Percentiles rank a stretch among this genome's conserved stretches.
Evolutionary conservation across 2,113 vertebrate genomes (phyloP).

Genomic region (Semnornis frantzii): DNA sequence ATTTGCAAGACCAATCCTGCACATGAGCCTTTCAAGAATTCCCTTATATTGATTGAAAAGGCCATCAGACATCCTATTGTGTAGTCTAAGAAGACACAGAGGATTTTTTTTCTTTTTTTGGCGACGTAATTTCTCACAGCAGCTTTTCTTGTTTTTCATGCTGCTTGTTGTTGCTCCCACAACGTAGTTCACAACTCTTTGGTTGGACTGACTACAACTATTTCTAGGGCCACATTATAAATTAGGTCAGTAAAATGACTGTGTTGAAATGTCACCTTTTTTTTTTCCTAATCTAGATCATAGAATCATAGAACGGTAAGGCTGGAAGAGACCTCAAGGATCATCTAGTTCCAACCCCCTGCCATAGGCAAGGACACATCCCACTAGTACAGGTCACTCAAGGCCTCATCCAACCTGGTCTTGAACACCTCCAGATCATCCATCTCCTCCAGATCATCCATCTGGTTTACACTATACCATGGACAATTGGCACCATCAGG

Average conservation of each 20-base stretch:
- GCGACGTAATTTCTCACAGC: background rate
- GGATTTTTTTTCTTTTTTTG: background rate
- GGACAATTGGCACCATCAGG: background rate
- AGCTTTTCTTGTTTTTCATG: background rate
- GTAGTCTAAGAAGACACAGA: background rate
- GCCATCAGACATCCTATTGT: background rate
- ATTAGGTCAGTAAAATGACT: background rate
- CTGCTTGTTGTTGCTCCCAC: background rate
- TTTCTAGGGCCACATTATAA: background rate
- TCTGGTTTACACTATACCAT: background rate
- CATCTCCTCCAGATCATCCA: too few relatives aligned
- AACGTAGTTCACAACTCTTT: background rate
- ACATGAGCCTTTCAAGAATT: slow-evolving; percentile 16
- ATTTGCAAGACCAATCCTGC: slow-evolving; percentile 51
- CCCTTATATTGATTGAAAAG: slow-evolving; percentile 12
- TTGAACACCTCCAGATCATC: background rate
- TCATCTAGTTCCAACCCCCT: too few relatives aligned
- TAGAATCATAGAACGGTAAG: too few relatives aligned
- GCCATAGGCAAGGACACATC: too few relatives aligned
- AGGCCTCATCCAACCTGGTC: too few relatives aligned
- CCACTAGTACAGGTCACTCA: too few relatives aligned
- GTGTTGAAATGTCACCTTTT: background rate
- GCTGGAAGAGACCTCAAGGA: too few relatives aligned
- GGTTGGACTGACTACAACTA: background rate
- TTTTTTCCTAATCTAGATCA: background rate